Evolutionary conservation across 2,113 vertebrate species (phyloP).

Genomic region (Sebastes schlegelii): DNA sequence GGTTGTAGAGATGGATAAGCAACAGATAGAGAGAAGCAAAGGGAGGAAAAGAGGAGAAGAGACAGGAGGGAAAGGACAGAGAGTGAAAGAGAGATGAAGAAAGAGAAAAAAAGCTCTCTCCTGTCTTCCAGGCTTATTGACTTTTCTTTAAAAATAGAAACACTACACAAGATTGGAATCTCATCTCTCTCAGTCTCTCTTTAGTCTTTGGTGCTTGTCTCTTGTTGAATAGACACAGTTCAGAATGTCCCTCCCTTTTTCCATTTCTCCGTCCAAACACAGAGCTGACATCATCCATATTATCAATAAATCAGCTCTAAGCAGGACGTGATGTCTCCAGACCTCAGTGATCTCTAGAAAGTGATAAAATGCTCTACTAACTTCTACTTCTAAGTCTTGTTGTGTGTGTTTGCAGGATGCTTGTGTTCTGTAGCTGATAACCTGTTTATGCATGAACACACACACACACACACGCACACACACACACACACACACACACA

Average conservation of each 20-base stretch:
- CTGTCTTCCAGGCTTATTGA: constrained; percentile 53
- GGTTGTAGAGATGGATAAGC: constrained; percentile 8
- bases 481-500: too few relatives aligned
- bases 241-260: neutral
- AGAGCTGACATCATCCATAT: neutral
- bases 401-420: neutral
- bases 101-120: neutral
- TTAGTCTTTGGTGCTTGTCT: constrained; percentile 8
- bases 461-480: too few relatives aligned
- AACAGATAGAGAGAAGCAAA: neutral
- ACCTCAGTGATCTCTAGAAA: neutral
- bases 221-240: neutral
- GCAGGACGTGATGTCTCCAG: neutral
- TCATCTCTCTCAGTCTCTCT: constrained; percentile 14
- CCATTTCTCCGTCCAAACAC: neutral
- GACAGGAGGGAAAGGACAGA: neutral
- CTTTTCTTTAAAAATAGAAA: constrained; percentile 71
- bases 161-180: constrained; percentile 30
- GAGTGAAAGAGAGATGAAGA: constrained; percentile 2
- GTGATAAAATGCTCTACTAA: neutral
- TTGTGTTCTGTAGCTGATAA: neutral
- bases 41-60: neutral
- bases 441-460: neutral
- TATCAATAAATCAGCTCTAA: neutral
- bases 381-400: neutral